phyloP scores from a whole-genome alignment of 1,140 invertebrate genomes.

The Brachionus calyciflorus region DNA sequence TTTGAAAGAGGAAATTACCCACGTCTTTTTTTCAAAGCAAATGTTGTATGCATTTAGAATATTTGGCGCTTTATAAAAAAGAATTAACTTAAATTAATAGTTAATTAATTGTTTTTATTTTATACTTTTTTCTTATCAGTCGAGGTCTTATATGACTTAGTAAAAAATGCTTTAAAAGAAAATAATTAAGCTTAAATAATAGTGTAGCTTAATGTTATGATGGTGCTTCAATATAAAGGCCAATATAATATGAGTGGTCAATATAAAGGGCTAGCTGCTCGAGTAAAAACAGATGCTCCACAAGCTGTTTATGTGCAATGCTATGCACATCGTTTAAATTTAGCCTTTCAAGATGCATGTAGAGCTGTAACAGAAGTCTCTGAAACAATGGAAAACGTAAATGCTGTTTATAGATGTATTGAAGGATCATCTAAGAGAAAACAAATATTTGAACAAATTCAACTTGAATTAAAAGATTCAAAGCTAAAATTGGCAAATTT shows the following conservation, averaged over 20 bases:
- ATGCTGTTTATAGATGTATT: conserved; percentile 21
- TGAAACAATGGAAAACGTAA: not conserved
- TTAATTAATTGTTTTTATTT: no score
- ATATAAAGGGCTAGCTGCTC: not conserved
- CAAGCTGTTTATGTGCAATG: conserved; percentile 30
- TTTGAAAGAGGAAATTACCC: no score
- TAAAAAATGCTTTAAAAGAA: not conserved
- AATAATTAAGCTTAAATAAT: not conserved
- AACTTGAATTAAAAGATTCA: not conserved
- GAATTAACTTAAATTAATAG: no score
- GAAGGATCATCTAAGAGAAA: conserved; percentile 28
- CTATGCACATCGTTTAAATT: conserved; percentile 16
- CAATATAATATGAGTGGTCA: conserved; percentile 13
- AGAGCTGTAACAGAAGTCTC: not conserved
- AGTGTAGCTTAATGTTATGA: conserved; percentile 18
- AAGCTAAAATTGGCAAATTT: conserved; percentile 22
- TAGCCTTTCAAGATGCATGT: not conserved
- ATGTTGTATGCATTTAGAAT: no score
- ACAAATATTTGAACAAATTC: conserved; percentile 18
- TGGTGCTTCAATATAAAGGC: not conserved
- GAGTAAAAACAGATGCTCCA: not conserved
- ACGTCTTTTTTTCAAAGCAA: no score
- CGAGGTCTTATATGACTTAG: not conserved
- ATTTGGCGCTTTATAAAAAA: no score
- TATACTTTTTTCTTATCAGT: no score